Base-by-base conservation (phyloP, 2,797 vertebrate genomes). In the Danio kyathit region DNA sequence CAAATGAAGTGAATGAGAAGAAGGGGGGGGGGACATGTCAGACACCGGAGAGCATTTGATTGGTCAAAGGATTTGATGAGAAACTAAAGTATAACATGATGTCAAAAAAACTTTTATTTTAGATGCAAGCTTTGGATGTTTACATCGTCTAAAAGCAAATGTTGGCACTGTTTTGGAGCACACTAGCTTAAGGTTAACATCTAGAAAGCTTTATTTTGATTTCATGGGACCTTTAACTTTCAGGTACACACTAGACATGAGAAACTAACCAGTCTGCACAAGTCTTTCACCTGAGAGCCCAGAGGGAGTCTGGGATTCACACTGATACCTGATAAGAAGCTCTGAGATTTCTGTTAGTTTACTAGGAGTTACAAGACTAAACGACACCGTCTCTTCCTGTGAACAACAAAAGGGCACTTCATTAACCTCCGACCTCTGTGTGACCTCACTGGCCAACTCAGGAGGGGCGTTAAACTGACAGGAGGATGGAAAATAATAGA, bases 361-460 rank as follows among this genome's bases (percentile, higher is more conserved):
- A 60, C 38, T 44, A 59, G 38, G 60, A 76, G 38, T 46, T 61
- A 66, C 7, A 21, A 56, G 41, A 71, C 61, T 61, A 52, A 79
- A 70, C 85, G 70, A 80, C 71, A 77, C 67, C 49, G 44, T 59
- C 46, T 21, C 76, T 79, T 65, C 71, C 69, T 59, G 57, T 59
- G 51, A 69, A 64, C 81, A 83, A 83, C 83, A 74, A 75, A 75
- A 82, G 74, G 82, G 71, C 76, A 84, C 84, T 83, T 81, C 83
- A 88, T 90, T 88, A 88, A 86, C 89, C 87, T 84, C 78, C 83
- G 76, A 88, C 86, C 84, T 64, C 6, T 5, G 80, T 8, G 61
- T 80, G 86, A 89, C 89, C 82, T 75, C 74, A 70, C 38, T 17
- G 9, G 56, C 67, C 66, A 75, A 86, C 79, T 88, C 83, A 87